Evolutionary conservation across 2,797 vertebrate genomes (phyloP).

Genomic region (Onychomys torridus): DNA sequence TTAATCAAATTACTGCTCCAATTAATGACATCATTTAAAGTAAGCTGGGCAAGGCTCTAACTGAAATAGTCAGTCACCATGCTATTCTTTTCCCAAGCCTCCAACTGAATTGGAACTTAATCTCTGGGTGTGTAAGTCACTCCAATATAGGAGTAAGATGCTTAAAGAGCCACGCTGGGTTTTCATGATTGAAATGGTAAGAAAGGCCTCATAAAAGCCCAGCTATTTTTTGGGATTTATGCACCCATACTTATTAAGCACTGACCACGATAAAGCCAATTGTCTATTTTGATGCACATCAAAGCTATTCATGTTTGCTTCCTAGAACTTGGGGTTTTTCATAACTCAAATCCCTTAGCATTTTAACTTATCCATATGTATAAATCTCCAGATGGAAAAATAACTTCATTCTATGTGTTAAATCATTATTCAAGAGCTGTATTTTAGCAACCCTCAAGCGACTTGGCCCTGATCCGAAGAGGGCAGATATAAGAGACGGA

Average conservation of each 20-base stretch:
- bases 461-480: conserved; percentile 7
- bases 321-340: conserved; percentile 35
- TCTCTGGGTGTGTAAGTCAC: background rate
- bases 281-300: background rate
- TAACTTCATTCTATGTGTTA: conserved; percentile 44
- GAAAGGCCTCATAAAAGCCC: background rate
- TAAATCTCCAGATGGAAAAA: conserved; percentile 70
- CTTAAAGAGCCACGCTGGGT: background rate
- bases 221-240: background rate
- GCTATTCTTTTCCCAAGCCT: background rate
- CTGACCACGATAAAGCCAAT: background rate
- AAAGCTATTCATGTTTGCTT: conserved; percentile 12
- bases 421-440: conserved; percentile 65
- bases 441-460: conserved; percentile 66
- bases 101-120: background rate
- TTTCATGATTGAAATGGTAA: background rate
- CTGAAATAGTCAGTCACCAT: background rate
- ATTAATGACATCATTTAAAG: background rate
- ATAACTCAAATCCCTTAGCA: background rate
- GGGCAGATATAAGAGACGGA: conserved; percentile 62
- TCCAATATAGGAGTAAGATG: background rate
- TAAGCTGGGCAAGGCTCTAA: background rate
- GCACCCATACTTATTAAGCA: background rate
- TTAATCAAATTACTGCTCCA: background rate
- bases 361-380: conserved; percentile 53